phyloP scores from a whole-genome alignment of 2,888 invertebrate species.

The Malthinus seriepunctatus region DNA sequence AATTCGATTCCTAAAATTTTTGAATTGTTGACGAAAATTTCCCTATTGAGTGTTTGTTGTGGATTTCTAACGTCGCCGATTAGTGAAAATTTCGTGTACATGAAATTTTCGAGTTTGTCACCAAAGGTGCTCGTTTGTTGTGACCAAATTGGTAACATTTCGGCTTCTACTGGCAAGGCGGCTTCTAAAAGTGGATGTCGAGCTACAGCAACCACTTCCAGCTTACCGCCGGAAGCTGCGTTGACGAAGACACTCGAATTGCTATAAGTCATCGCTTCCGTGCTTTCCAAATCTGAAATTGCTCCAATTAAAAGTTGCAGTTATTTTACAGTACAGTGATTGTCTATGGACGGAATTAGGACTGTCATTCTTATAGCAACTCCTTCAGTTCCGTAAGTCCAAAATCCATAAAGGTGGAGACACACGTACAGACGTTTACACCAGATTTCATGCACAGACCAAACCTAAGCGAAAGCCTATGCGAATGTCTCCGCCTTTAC shows the following conservation, averaged over 20 bases:
- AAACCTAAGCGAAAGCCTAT: no score
- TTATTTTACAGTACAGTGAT: no score
- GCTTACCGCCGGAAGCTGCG: conserved; percentile 74
- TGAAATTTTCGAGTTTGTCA: conserved; percentile 72
- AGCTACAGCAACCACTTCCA: conserved; percentile 77
- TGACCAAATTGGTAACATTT: conserved; percentile 89
- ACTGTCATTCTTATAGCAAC: no score
- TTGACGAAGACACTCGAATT: conserved; percentile 79
- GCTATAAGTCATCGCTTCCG: conserved; percentile 74
- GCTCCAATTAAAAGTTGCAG: not conserved
- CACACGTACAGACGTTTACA: no score
- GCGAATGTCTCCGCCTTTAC: no score
- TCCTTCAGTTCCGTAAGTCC: no score
- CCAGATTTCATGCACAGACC: no score
- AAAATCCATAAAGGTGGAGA: no score
- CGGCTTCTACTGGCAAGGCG: conserved; percentile 83
- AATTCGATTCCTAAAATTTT: conserved; percentile 90
- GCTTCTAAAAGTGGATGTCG: conserved; percentile 83
- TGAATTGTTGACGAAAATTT: conserved; percentile 84
- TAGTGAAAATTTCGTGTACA: conserved; percentile 80
- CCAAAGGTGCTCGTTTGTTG: conserved; percentile 80
- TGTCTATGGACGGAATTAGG: no score
- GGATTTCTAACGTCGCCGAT: conserved; percentile 85
- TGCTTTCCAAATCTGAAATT: conserved; percentile 64
- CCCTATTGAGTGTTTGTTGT: conserved; percentile 80